phyloP scores from a whole-genome alignment of 2,888 invertebrate genomes.

The Conomelus anceps region DNA sequence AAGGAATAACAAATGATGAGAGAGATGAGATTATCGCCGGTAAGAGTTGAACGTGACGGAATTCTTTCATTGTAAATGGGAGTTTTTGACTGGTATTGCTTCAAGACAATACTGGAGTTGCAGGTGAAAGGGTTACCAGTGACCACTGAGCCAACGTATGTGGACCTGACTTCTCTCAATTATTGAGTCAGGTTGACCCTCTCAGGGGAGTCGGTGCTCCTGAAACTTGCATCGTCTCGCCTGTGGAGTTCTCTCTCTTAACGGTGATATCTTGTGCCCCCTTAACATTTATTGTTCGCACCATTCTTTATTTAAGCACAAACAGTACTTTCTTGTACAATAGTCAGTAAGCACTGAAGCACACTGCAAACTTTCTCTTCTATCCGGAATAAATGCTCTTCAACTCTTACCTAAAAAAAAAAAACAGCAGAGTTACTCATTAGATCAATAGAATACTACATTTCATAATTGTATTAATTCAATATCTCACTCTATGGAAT shows the following conservation, averaged over 20 bases:
- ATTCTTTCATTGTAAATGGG: not conserved
- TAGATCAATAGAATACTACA: too few relatives aligned
- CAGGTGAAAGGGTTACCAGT: not conserved
- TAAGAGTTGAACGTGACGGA: not conserved
- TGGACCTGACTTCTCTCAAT: constrained; percentile 1
- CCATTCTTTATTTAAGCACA: constrained; percentile 11
- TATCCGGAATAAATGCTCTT: not conserved
- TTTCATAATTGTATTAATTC: too few relatives aligned
- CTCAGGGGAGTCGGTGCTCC: constrained; percentile 4
- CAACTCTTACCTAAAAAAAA: not conserved
- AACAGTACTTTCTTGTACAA: not conserved
- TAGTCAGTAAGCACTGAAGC: not conserved
- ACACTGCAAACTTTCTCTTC: not conserved
- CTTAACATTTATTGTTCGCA: constrained; percentile 10
- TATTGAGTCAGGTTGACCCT: constrained; percentile 12
- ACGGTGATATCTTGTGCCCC: constrained; percentile 11
- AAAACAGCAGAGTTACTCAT: too few relatives aligned
- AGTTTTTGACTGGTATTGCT: not conserved
- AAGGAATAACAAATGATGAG: not conserved
- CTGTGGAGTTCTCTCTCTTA: not conserved
- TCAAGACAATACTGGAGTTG: too few relatives aligned
- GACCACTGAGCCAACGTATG: not conserved
- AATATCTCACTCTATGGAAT: too few relatives aligned
- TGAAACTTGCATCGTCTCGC: constrained; percentile 1
- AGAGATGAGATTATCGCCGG: not conserved